Evolutionary conservation across 2,113 vertebrate genomes (phyloP).

Genomic region (Triplophysa siluroides): DNA sequence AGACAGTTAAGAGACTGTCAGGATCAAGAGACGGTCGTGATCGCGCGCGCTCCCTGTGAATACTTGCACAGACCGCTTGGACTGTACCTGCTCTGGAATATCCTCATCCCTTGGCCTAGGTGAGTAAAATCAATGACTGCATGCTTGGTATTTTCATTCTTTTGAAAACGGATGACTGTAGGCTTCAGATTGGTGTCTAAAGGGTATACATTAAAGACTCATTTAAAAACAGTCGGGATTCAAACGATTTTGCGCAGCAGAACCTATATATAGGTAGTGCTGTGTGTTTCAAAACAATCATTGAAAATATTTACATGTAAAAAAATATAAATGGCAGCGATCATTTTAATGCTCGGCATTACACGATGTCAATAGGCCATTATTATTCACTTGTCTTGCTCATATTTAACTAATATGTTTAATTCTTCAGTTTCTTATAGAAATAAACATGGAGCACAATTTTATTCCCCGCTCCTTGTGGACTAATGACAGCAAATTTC

Average conservation of each 20-base stretch:
- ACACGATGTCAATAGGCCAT: neutral
- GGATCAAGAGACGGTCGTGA: constrained; percentile 11
- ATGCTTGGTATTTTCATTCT: neutral
- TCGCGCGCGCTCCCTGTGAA: constrained; percentile 28
- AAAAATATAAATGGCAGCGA: too few relatives aligned
- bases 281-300: too few relatives aligned
- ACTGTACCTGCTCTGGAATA: constrained; percentile 11
- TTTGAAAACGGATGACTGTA: neutral
- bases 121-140: constrained; percentile 8
- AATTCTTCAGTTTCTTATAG: constrained; percentile 45
- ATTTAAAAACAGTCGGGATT: neutral
- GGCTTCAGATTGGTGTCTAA: neutral
- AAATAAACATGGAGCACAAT: constrained; percentile 75
- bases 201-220: neutral
- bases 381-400: neutral
- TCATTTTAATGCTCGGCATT: too few relatives aligned
- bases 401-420: neutral
- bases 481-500: constrained; percentile 79
- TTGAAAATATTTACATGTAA: too few relatives aligned
- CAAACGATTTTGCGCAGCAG: neutral
- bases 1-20: constrained; percentile 20
- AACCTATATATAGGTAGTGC: too few relatives aligned
- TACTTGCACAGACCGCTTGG: neutral
- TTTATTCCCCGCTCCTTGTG: constrained; percentile 79
- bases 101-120: neutral